phyloP scores from a whole-genome alignment of 2,797 vertebrate species.

The Peromyscus nudipes region DNA sequence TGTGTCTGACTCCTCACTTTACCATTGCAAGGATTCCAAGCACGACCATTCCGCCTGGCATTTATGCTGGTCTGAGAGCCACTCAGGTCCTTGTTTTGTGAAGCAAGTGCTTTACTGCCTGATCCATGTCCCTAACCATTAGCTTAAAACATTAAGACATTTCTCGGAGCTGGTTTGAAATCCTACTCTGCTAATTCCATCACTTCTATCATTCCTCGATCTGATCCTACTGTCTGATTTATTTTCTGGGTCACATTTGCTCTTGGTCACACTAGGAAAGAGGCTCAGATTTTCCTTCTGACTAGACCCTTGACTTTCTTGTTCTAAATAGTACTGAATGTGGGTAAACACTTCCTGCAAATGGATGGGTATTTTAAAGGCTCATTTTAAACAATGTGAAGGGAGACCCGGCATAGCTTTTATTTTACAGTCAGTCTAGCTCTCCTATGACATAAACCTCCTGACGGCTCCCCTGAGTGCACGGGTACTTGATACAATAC shows the following conservation, averaged over 20 bases:
- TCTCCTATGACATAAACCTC: neutral
- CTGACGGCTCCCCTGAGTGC: neutral
- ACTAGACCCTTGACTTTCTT: neutral
- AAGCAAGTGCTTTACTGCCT: neutral
- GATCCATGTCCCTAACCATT: neutral
- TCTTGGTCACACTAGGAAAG: neutral
- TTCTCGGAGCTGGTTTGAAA: slow-evolving; percentile 25
- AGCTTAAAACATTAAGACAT: neutral
- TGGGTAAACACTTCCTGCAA: neutral
- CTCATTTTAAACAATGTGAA: slow-evolving; percentile 4
- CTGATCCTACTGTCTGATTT: neutral
- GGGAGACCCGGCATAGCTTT: neutral
- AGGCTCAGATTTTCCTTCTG: neutral
- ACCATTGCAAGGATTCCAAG: neutral
- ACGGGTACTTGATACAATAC: neutral
- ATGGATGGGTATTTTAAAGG: neutral
- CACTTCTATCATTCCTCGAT: neutral
- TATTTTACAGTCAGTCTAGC: neutral
- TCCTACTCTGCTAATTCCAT: neutral
- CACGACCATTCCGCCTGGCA: neutral
- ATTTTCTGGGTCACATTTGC: neutral
- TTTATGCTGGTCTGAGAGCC: neutral
- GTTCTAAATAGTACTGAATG: neutral
- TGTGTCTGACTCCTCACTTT: neutral
- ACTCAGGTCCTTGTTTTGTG: neutral